Conservation (phyloP, 2,888 invertebrate genomes). For the Suillia variegata region DNA sequence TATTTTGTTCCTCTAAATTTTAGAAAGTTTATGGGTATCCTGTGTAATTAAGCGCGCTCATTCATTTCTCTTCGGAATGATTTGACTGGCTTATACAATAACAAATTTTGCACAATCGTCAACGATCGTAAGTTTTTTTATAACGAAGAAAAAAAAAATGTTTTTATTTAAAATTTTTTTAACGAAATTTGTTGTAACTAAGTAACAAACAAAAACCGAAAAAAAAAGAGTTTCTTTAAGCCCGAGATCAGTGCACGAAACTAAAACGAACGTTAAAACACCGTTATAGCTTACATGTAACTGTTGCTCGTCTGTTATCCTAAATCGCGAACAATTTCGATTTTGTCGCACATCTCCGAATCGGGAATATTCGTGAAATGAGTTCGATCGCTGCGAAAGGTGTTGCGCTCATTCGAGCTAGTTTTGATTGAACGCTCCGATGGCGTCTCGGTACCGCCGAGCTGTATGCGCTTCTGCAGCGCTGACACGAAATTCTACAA, state of each 20-base stretch:
- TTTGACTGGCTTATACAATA: too few species aligned
- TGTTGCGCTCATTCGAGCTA: slow-evolving; percentile 73
- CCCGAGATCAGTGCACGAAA: not conserved
- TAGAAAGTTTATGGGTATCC: too few species aligned
- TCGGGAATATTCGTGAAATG: slow-evolving; percentile 77
- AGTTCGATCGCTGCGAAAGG: slow-evolving; percentile 76
- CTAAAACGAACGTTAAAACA: not conserved
- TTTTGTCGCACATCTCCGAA: slow-evolving; percentile 64
- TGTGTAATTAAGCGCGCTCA: too few species aligned
- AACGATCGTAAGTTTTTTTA: too few species aligned
- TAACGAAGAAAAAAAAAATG: too few species aligned
- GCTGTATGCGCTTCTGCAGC: slow-evolving; percentile 74
- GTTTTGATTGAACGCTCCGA: slow-evolving; percentile 64
- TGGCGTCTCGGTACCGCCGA: slow-evolving; percentile 64
- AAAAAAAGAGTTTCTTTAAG: not conserved
- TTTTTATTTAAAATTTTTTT: too few species aligned
- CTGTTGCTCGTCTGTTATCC: slow-evolving; percentile 61
- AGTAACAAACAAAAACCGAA: too few species aligned
- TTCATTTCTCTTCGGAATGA: too few species aligned
- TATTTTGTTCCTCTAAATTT: too few species aligned
- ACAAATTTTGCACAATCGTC: too few species aligned
- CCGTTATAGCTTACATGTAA: slow-evolving; percentile 47
- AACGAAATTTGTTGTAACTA: too few species aligned
- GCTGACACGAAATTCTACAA: slow-evolving; percentile 80
- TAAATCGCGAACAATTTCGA: slow-evolving; percentile 61